These are phyloP conservation scores for Cyprinodon brontotheroides DNA, from an alignment of 2,113 vertebrate species.

Conservation along the genomic window DNA sequence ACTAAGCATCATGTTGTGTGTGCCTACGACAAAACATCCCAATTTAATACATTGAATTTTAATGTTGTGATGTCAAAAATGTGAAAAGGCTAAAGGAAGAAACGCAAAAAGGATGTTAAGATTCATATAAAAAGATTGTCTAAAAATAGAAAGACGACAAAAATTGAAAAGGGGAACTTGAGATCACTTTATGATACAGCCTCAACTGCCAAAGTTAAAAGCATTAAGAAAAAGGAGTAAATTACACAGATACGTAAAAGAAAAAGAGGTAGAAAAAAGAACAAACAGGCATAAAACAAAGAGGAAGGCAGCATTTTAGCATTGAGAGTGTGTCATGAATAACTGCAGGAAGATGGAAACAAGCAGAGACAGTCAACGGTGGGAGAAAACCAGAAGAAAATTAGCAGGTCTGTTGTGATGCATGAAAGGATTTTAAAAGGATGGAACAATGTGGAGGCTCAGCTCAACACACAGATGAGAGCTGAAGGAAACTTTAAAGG, in stretches of 20 bases:
- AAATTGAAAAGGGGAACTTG: conserved; percentile 34
- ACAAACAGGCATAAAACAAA: conserved; percentile 13
- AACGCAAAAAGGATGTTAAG: not conserved
- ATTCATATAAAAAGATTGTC: conserved; percentile 5
- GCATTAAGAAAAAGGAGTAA: conserved; percentile 25
- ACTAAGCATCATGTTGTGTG: not conserved
- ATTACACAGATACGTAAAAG: conserved; percentile 24
- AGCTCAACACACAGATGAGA: conserved; percentile 29
- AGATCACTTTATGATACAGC: conserved; percentile 14
- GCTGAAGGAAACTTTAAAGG: conserved; percentile 30
- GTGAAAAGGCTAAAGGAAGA: not conserved
- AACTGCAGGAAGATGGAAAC: conserved; percentile 65
- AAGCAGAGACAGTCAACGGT: conserved; percentile 47
- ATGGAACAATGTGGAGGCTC: conserved; percentile 63
- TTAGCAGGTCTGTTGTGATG: conserved; percentile 28
- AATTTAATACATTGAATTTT: not conserved
- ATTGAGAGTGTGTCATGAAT: conserved; percentile 47
- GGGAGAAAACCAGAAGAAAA: conserved; percentile 49
- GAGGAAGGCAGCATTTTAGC: conserved; percentile 17
- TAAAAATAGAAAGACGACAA: conserved; percentile 28
- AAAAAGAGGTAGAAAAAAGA: conserved; percentile 19
- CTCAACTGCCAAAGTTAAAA: conserved; percentile 17
- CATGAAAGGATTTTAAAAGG: conserved; percentile 24
- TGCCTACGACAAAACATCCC: not conserved
- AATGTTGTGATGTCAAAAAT: not conserved